phyloP scores from a whole-genome alignment of 2,888 invertebrate genomes.

The Oxystoma pomonae region DNA sequence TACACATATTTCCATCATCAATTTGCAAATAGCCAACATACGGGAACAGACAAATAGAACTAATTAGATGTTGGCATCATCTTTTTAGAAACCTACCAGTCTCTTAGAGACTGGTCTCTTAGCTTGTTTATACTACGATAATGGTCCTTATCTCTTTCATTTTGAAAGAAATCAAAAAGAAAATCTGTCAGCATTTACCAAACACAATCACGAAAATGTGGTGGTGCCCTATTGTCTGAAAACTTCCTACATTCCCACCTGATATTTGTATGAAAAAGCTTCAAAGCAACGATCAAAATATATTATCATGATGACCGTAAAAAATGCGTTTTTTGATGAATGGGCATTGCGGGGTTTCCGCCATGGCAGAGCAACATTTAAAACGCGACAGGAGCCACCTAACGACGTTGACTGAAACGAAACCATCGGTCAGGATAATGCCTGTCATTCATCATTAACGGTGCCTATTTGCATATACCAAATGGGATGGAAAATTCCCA shows the following conservation, averaged over 20 bases:
- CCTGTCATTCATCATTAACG: constrained; percentile 35
- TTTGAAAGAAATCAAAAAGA: neutral
- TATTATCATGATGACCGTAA: constrained; percentile 7
- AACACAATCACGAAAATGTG: neutral
- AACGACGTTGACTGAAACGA: constrained; percentile 42
- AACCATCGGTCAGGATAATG: constrained; percentile 43
- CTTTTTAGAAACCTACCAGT: too few relatives aligned
- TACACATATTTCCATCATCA: too few relatives aligned
- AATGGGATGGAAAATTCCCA: too few relatives aligned
- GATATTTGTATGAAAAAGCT: neutral
- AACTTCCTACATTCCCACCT: neutral
- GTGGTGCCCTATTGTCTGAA: neutral
- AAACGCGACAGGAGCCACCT: constrained; percentile 32
- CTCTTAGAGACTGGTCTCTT: too few relatives aligned
- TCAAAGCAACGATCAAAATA: neutral
- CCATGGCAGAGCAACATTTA: constrained; percentile 23
- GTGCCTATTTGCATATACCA: constrained; percentile 14
- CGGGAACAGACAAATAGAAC: too few relatives aligned
- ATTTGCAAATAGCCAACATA: too few relatives aligned
- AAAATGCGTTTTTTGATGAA: constrained; percentile 23
- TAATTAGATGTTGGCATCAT: too few relatives aligned
- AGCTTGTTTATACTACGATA: too few relatives aligned
- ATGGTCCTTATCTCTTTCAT: too few relatives aligned
- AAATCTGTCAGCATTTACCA: neutral
- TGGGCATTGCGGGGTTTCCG: constrained; percentile 23